Evolutionary conservation across 2,797 vertebrate species (phyloP).

Genomic region (Muscicapa comitata): DNA sequence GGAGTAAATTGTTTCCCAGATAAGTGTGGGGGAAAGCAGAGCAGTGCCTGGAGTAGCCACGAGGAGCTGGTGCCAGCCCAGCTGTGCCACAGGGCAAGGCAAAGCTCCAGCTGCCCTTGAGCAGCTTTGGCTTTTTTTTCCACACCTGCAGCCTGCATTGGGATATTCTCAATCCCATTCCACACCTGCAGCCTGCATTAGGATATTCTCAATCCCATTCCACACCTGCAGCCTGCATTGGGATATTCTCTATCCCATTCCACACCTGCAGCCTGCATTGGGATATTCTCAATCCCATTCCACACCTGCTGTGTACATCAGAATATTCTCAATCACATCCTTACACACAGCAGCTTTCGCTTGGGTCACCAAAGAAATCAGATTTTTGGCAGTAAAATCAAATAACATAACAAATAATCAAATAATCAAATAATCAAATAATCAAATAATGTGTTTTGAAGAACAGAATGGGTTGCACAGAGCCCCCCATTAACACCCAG

Average conservation of each 20-base stretch:
- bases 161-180: too few species aligned
- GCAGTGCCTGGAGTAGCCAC: background rate
- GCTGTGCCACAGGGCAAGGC: background rate
- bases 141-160: too few species aligned
- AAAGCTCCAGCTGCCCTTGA: background rate
- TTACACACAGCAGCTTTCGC: background rate
- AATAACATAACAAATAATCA: background rate
- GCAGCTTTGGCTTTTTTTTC: rapidly evolving
- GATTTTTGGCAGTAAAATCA: background rate
- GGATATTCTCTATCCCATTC: too few species aligned
- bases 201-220: too few species aligned
- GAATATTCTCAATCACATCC: background rate
- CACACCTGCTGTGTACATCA: too few species aligned
- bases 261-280: too few species aligned
- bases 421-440: too few species aligned
- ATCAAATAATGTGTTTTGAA: background rate
- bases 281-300: too few species aligned
- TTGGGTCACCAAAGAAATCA: background rate
- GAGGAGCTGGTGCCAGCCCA: rapidly evolving
- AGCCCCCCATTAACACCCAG: background rate
- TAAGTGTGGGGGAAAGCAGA: background rate
- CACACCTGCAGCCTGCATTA: too few species aligned
- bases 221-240: too few species aligned
- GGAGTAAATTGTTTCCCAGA: background rate
- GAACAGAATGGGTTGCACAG: background rate